Percentiles rank a stretch among this genome's conserved stretches.
These are phyloP conservation scores for Ornithoptera priamus DNA, from an alignment of 2,888 invertebrate species.

Conservation along the genomic window DNA sequence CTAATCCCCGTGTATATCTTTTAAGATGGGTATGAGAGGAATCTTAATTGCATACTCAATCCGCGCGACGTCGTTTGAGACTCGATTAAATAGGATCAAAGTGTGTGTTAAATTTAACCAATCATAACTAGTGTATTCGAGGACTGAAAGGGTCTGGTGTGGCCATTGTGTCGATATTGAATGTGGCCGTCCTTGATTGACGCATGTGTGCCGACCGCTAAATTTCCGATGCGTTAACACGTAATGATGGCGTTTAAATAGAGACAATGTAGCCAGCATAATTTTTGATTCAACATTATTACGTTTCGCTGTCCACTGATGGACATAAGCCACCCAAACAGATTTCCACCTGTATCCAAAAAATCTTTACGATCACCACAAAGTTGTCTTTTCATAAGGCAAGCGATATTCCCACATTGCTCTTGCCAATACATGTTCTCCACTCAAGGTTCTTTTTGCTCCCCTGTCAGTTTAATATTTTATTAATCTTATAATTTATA, in stretches of 20 bases:
- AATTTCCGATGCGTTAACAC: background rate
- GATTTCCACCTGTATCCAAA: no score
- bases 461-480: no score
- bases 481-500: no score
- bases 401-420: no score
- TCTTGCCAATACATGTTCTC: no score
- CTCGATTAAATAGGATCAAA: background rate
- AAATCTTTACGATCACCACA: no score
- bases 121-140: background rate
- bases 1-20: constrained; percentile 8
- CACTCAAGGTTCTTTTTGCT: no score
- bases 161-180: background rate
- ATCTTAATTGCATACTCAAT: constrained; percentile 13
- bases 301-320: no score
- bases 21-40: constrained; percentile 3
- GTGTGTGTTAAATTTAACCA: background rate
- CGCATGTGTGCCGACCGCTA: background rate
- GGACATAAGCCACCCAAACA: no score
- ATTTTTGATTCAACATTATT: no score
- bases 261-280: background rate
- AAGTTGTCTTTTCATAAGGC: no score
- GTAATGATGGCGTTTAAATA: background rate
- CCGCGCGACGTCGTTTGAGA: background rate
- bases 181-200: background rate
- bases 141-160: background rate